Percentiles rank a stretch among this genome's conserved stretches.
Conservation (phyloP, 2,888 invertebrate genomes). For the Cordilura impudica region DNA sequence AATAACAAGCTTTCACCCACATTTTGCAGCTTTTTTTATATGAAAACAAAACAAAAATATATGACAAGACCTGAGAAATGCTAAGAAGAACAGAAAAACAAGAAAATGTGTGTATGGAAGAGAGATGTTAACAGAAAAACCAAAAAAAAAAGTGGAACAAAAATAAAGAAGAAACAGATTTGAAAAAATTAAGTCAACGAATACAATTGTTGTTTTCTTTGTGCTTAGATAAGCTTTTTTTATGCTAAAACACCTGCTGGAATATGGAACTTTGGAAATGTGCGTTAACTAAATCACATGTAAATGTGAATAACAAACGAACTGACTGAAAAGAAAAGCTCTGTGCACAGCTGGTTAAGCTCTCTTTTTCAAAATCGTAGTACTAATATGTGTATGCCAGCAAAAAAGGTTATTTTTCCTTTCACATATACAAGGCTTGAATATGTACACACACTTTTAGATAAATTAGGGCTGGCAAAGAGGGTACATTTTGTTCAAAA, state of each 20-base stretch:
- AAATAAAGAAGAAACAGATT: not conserved
- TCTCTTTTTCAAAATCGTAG: conserved; percentile 35
- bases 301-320: conserved; percentile 40
- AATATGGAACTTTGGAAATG: conserved; percentile 67
- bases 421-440: conserved; percentile 24
- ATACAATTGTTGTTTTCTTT: no score
- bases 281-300: conserved; percentile 58
- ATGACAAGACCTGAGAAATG: not conserved
- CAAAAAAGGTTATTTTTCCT: conserved; percentile 8
- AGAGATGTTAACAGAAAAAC: no score
- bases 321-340: conserved; percentile 39
- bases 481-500: no score
- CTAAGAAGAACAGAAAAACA: not conserved
- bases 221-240: not conserved
- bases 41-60: not conserved
- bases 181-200: no score
- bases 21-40: conserved; percentile 41
- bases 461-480: no score
- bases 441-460: not conserved
- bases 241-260: conserved; percentile 63
- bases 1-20: conserved; percentile 63
- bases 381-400: not conserved
- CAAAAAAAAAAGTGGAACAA: not conserved
- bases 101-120: no score
- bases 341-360: conserved; percentile 50